Evolutionary conservation across 1,140 invertebrate genomes (phyloP).

Genomic region (Ladona fulva): DNA sequence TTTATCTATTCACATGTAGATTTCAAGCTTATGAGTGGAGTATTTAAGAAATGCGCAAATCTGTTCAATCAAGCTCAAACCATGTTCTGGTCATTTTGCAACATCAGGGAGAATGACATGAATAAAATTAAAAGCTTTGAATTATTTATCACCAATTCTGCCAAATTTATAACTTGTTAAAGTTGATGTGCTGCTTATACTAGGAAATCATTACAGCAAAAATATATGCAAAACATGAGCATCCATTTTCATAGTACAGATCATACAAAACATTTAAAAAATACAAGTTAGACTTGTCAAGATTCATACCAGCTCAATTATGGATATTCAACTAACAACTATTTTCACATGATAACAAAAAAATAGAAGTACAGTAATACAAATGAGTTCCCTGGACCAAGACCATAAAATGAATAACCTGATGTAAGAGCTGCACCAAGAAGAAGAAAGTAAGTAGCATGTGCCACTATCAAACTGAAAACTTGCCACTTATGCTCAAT

Average conservation of each 20-base stretch:
- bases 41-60: background rate
- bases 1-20: background rate
- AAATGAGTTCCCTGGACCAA: background rate
- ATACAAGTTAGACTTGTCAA: background rate
- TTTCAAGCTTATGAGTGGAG: background rate
- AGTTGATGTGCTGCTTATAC: no score
- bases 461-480: background rate
- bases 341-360: background rate
- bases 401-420: background rate
- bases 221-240: no score
- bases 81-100: background rate
- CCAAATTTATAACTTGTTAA: no score
- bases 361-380: background rate
- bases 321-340: background rate
- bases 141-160: no score
- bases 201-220: no score
- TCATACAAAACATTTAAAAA: background rate
- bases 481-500: background rate
- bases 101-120: background rate
- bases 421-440: background rate
- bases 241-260: constrained; percentile 1
- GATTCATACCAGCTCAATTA: background rate
- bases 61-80: background rate
- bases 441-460: background rate
- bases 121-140: no score